Evolutionary conservation across 2,888 invertebrate species (phyloP).

Genomic region (Hyposoter dolosus): DNA sequence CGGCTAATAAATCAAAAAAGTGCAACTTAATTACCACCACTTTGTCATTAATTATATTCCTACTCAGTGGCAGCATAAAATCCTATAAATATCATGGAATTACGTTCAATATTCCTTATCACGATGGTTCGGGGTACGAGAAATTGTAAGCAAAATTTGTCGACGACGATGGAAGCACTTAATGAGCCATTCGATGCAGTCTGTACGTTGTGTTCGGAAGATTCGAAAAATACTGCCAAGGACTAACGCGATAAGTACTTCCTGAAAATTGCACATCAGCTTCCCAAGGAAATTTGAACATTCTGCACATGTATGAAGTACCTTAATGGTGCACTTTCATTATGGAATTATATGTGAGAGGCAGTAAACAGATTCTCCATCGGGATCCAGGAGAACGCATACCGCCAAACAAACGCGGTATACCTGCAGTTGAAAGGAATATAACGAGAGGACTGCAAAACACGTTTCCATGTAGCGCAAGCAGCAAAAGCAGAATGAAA

Average conservation of each 20-base stretch:
- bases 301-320: not conserved
- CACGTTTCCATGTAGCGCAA: conserved; percentile 7
- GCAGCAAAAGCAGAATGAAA: conserved; percentile 9
- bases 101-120: not conserved
- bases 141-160: not conserved
- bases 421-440: conserved; percentile 2
- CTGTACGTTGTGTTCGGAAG: not conserved
- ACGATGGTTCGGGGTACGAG: not conserved
- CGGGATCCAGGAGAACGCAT: conserved; percentile 30
- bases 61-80: not conserved
- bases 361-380: conserved; percentile 7
- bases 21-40: not conserved
- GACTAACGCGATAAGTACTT: not conserved
- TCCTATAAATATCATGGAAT: not conserved
- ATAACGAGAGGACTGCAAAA: conserved; percentile 9
- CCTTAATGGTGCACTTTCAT: conserved; percentile 22
- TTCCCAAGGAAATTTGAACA: not conserved
- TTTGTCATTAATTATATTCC: not conserved
- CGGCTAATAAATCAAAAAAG: not conserved
- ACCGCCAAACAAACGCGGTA: not conserved
- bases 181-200: not conserved
- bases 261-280: not conserved
- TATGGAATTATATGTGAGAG: conserved; percentile 25
- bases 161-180: not conserved
- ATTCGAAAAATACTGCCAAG: not conserved